Base-by-base conservation (phyloP, 2,797 vertebrate genomes). In the Leptodactylus fallax region DNA sequence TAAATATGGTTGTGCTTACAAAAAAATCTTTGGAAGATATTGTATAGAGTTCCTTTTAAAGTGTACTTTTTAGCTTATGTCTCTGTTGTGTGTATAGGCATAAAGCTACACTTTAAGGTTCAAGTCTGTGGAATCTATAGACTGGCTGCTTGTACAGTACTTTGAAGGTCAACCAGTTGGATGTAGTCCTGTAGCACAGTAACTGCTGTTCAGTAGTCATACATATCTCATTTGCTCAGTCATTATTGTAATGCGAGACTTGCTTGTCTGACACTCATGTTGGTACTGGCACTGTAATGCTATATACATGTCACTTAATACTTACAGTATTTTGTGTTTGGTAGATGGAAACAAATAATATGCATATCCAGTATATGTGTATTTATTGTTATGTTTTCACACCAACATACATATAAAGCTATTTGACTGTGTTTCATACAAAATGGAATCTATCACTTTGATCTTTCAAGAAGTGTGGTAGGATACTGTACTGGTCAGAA, bases 1-100 rank as follows among this genome's bases (percentile, higher is more conserved):
- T 4, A 36, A 90, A 92, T 91, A 93, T 92, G 91, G 4, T 91
- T 88, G 90, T 88, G 79, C 85, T 86, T 93, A n/a, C 80, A 85
- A 53, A n/a, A 85, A 85, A 53, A n/a, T 55, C 14, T 47, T 78
- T 58, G 55, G 51, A 49, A 61, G 69, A 79, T 55, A 85, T 49
- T 9, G 11, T 14, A 17, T 51, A 21, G 58, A 76, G 36, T 58
- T 16, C 21, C 81, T 36, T n/a, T 67, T 79, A 53, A 71, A 65
- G 36, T 63, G 45, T 81, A 14, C 79, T 23, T 49, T 47, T 61
- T 63, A 23, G 7, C 76, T 27, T 9, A 10, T 79, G 60, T 11
- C 19, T 65, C 36, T 14, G 36, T 36, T 61, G 17, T n/a, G 10
- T n/a, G 10, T 60, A 23, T 23, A 16, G 13, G 79, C 17, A 23